A percentile compares a stretch with the other conserved stretches of the same genome.
Evolutionary conservation across 1,140 invertebrate genomes (phyloP).

Genomic region (Phymorhynchus buccinoides): DNA sequence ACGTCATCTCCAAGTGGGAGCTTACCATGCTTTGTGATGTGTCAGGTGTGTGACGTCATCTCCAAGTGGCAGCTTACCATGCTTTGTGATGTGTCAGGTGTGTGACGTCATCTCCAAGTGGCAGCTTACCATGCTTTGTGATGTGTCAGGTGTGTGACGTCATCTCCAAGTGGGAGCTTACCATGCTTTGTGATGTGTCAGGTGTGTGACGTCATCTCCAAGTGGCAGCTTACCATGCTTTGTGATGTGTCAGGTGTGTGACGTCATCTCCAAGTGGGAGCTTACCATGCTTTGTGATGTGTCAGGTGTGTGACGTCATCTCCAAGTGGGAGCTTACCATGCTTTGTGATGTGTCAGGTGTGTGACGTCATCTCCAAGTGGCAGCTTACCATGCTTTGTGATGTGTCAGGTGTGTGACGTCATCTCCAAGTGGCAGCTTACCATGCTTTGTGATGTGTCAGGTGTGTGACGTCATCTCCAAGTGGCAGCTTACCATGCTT

Average conservation of each 20-base stretch:
- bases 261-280: slow-evolving; percentile 98
- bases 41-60: slow-evolving; percentile 92
- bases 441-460: too few relatives aligned
- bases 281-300: slow-evolving; percentile 68
- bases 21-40: slow-evolving; percentile 68
- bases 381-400: slow-evolving; percentile 80
- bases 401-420: slow-evolving; percentile 89
- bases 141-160: slow-evolving; percentile 89
- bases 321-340: slow-evolving; percentile 92
- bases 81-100: slow-evolving; percentile 76
- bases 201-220: slow-evolving; percentile 96
- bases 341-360: slow-evolving; percentile 76
- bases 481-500: too few relatives aligned
- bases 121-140: slow-evolving; percentile 80
- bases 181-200: slow-evolving; percentile 65
- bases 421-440: slow-evolving; percentile 94
- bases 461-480: too few relatives aligned
- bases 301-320: slow-evolving; percentile 92
- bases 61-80: slow-evolving; percentile 92
- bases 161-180: slow-evolving; percentile 94
- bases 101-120: slow-evolving; percentile 97
- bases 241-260: slow-evolving; percentile 83
- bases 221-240: slow-evolving; percentile 86
- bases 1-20: slow-evolving; percentile 98
- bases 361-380: slow-evolving; percentile 97